Base-by-base conservation (phyloP, 2,113 vertebrate genomes). In the Gallinago undulata region DNA sequence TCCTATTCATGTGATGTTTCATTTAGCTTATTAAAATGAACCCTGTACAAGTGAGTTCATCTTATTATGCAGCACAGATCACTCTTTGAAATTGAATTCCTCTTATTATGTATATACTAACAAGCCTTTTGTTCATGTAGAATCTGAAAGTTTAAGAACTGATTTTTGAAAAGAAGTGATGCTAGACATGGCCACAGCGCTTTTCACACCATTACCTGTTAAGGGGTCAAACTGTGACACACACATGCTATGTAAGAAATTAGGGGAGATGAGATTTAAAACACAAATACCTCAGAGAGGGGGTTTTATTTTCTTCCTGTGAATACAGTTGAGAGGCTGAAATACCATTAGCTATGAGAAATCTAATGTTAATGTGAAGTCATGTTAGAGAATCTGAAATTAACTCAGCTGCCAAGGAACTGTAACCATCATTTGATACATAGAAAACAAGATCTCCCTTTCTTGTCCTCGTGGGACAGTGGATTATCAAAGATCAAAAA, bases 21-120 rank as follows among this genome's bases (percentile, higher is more conserved):
- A 63, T 91, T 86, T 57, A 94, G n/a, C 68, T 80, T 95, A 93
- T 77, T 89, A 89, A 94, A 90, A 92, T 77, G 70, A 94, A 83
- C 51, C 19, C 48, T 30, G 31, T 47, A 74, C 35, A 77, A 94
- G 50, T 19, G 33, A 91, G 47, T 74, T 93, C 82, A 93, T 37
- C 68, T 50, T 67, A 86, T 31, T 74, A 90, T 18, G 66, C 89
- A 94, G 74, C 67, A 74, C 22, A 43, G 41, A 91, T 77, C 75
- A 80, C n/a, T 50, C 64, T 57, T 30, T 47, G 59, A 93, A 96
- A 96, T 43, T 53, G 11, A 90, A 73, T 66, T 87, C 55, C 8
- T 75, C 45, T 53, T 84, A 47, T 60, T 76, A 72, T 19, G 51
- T 57, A 57, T 60, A 89, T 17, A 67, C 12, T 53, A 92, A 48